Base-by-base conservation (phyloP, 2,888 invertebrate species). In the Mimachlamys varia region DNA sequence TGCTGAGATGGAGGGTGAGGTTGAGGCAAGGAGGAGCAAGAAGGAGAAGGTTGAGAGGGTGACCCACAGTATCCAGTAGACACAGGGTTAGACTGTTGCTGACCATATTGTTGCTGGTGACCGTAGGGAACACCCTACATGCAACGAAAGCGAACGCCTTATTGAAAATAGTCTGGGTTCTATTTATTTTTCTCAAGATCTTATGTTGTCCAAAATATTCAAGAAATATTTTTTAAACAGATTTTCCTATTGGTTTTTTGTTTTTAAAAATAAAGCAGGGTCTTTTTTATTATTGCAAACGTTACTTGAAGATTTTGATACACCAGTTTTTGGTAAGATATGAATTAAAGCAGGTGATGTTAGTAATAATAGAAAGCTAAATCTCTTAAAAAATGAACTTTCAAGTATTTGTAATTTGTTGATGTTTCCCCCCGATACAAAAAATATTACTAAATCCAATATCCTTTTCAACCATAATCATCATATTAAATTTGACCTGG, bases 71-170 rank as follows among this genome's bases (percentile, higher is more conserved):
- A 92, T 88, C 91, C 92, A 76, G 76, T 27, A 76, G 76, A 76
- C 90, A 90, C 89, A 37, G 90, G 89, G 89, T 90, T 89, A 88
- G 89, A 90, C 88, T 89, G 91, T 90, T 92, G 92, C 88, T 92
- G 92, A 90, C 92, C 92, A 92, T 91, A 93, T 22, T 91, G 93
- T 89, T 58, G 76, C 76, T 76, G 76, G 76, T 76, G 76, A 76
- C 76, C 76, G 15, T 76, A 76, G 27, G 92, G 92, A 55, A 90
- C 91, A 92, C 92, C 92, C 92, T 93, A 91, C 49, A 89, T 90
- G 90, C 90, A 90, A 90, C 87, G 88, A 88, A 90, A 90, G 76
- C 58, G 88, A 76, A 38, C 13, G 76, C 33, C 76, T 76, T 76
- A 33, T 76, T 27, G 76, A 33, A 76, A 76, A 12, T 76, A 33